These are phyloP conservation scores for Heliconius aoede DNA, from an alignment of 2,888 invertebrate genomes.

Conservation along the genomic window DNA sequence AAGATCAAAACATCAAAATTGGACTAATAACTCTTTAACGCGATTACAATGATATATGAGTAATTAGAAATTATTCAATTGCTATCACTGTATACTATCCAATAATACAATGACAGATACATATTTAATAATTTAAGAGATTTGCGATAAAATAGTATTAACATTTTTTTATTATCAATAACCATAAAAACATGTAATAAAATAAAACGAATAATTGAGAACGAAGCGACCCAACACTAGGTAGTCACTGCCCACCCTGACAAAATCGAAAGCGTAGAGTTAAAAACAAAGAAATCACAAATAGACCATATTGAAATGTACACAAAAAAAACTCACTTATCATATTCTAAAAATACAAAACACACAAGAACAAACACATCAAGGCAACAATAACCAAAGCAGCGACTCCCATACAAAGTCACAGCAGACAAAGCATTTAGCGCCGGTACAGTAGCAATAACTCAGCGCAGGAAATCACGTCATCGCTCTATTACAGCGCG, in stretches of 20 bases:
- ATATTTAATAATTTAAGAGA: not conserved
- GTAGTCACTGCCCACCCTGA: too few relatives aligned
- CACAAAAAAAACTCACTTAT: too few relatives aligned
- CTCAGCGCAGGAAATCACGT: slow-evolving; percentile 84
- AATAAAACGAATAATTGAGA: not conserved
- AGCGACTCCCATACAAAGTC: slow-evolving; percentile 59
- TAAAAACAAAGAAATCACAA: too few relatives aligned
- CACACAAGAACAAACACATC: not conserved
- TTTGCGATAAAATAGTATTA: not conserved
- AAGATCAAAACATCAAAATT: slow-evolving; percentile 38
- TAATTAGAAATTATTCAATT: slow-evolving; percentile 37
- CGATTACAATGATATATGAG: slow-evolving; percentile 32
- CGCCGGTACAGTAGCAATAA: slow-evolving; percentile 83
- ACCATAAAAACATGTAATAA: not conserved
- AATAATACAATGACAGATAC: not conserved
- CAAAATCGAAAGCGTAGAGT: too few relatives aligned
- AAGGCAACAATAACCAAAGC: slow-evolving; percentile 24
- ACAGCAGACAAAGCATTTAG: slow-evolving; percentile 71
- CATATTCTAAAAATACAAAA: not conserved
- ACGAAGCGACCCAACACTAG: too few relatives aligned
- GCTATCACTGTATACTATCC: slow-evolving; percentile 16
- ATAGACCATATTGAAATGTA: too few relatives aligned
- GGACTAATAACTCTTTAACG: slow-evolving; percentile 31
- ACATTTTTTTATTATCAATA: too few relatives aligned
- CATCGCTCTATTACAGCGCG: slow-evolving; percentile 82